phyloP scores from a whole-genome alignment of 2,113 vertebrate species.

The Vidua macroura region DNA sequence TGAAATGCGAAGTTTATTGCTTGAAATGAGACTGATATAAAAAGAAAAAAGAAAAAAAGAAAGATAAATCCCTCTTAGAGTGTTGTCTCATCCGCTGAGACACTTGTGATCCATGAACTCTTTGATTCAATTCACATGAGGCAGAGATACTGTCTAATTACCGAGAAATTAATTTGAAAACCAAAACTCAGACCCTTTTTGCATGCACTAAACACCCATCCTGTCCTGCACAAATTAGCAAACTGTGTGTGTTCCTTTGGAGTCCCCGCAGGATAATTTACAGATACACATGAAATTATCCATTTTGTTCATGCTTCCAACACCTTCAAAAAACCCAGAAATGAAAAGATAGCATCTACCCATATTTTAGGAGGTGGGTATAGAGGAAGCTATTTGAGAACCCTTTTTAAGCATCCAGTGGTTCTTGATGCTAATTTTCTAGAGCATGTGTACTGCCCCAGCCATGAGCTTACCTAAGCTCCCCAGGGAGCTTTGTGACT shows the following conservation, averaged over 20 bases:
- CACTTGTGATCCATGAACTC: neutral
- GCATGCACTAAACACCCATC: neutral
- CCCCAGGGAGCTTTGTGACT: neutral
- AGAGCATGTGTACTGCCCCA: neutral
- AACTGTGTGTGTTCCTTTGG: neutral
- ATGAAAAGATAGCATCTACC: neutral
- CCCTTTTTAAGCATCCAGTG: neutral
- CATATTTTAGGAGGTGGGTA: neutral
- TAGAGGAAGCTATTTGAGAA: neutral
- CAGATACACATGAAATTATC: neutral
- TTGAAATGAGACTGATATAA: neutral
- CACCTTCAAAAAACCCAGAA: neutral
- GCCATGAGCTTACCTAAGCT: neutral
- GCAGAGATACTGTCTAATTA: conserved; percentile 18
- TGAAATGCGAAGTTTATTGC: neutral
- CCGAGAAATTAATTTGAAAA: conserved; percentile 4
- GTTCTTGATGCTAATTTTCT: neutral
- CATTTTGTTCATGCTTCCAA: neutral
- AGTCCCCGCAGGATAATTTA: neutral
- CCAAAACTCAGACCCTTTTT: neutral
- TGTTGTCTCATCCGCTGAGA: neutral
- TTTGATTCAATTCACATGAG: conserved; percentile 43
- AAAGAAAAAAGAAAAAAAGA: neutral
- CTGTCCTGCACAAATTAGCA: neutral
- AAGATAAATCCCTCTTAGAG: neutral